A percentile compares a stretch with the other conserved stretches of the same genome.
Evolutionary conservation across 2,888 invertebrate genomes (phyloP).

Genomic region (Parascotia fuliginaria): DNA sequence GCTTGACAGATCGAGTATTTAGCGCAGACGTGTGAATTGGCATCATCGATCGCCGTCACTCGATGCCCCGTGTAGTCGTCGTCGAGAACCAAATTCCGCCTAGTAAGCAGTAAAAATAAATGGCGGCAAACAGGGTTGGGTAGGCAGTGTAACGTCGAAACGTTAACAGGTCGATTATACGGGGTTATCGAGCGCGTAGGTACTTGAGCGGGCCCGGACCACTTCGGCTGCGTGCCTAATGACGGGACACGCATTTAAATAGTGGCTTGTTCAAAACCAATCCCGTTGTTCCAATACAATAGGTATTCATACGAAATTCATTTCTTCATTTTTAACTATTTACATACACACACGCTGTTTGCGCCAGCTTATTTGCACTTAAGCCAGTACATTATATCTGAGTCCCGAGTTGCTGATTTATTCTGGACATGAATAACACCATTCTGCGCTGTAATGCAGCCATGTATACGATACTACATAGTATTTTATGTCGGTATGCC

Average conservation of each 20-base stretch:
- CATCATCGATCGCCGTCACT: constrained; percentile 40
- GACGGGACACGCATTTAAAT: constrained; percentile 83
- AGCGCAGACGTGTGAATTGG: constrained; percentile 19
- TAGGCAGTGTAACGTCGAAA: constrained; percentile 57
- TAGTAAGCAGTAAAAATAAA: constrained; percentile 70
- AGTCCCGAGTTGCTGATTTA: constrained; percentile 47
- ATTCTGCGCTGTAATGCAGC: constrained; percentile 52
- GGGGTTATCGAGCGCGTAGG: constrained; percentile 66
- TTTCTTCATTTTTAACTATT: constrained; percentile 57
- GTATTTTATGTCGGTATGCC: constrained; percentile 52
- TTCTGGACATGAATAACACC: constrained; percentile 58
- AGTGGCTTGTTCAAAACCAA: constrained; percentile 66
- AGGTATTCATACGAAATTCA: constrained; percentile 58
- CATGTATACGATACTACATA: constrained; percentile 49
- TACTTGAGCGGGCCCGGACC: constrained; percentile 61
- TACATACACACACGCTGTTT: constrained; percentile 20
- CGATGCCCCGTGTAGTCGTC: constrained; percentile 6
- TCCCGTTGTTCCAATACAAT: constrained; percentile 62
- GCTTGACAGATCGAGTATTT: constrained; percentile 22
- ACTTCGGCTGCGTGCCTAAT: constrained; percentile 68
- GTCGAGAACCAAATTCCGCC: constrained; percentile 49
- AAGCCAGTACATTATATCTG: constrained; percentile 22
- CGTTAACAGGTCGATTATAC: constrained; percentile 81
- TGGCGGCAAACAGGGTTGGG: constrained; percentile 58
- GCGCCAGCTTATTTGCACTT: constrained; percentile 18